Base-by-base conservation (phyloP, 2,797 vertebrate species). In the Pogonophryne albipinna region DNA sequence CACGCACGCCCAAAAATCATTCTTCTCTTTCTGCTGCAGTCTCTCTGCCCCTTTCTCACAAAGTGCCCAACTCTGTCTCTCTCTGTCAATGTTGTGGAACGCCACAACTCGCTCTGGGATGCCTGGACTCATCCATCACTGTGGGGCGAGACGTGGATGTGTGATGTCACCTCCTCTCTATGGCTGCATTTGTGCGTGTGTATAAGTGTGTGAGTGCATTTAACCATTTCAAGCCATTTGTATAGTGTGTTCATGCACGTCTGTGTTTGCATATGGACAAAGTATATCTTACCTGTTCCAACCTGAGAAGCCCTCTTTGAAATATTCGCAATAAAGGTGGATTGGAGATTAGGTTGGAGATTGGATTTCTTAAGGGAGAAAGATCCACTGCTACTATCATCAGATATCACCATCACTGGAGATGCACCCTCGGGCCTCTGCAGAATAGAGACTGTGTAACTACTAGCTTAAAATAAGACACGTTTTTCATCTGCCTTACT, bases 101-200 rank as follows among this genome's bases (percentile, higher is more conserved):
- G 70, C 74, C 82, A 83, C 16, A 4, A 83, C 79, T 91, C 69
- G 59, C 86, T 86, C 76, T 81, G 84, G 76, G 86, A 86, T 65
- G 77, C 71, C 67, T 80, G 63, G 85, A 81, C 83, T 88, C 91
- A 92, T 93, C 91, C 83, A 93, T 94, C 92, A 94, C 86, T 41
- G 66, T 17, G 64, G 75, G 58, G 58, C 3, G 27, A 78, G 81
- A 79, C 73, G 71, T 70, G 71, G 79, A 77, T 82, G 76, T 78
- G 80, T 89, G 82, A 86, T 84, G 87, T 89, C 90, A 87, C 76
- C 74, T 76, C 52, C 64, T 66, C 76, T 71, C 70, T 45, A 72
- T 78, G 83, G 65, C 72, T 83, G 72, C 74, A 64, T 81, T 78
- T 81, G 63, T 76, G 68, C 51, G 34, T 87, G 68, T 76, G 63